Conservation (phyloP, 2,888 invertebrate species). For the Pterobdella sp. region DNA sequence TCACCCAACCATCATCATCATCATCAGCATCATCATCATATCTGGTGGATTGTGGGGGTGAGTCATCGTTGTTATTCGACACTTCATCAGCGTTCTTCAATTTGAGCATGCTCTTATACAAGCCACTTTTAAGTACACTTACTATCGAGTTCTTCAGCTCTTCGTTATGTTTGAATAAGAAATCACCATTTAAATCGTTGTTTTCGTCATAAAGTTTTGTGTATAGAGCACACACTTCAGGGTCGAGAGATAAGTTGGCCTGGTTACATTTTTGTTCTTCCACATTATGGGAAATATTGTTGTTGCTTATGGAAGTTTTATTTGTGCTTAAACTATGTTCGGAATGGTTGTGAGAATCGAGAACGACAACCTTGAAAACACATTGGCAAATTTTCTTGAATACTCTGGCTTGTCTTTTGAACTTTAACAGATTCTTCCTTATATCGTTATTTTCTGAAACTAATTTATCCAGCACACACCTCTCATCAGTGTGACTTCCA, state of each 20-base stretch:
- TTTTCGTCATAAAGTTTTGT: background rate
- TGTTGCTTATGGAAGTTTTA: background rate
- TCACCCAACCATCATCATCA: slow-evolving; percentile 23
- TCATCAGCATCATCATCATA: slow-evolving; percentile 4
- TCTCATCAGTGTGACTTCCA: background rate
- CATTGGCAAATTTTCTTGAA: slow-evolving; percentile 25
- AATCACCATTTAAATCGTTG: background rate
- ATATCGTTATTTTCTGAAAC: slow-evolving; percentile 5
- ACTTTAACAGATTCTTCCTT: slow-evolving; percentile 14
- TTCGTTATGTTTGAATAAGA: background rate
- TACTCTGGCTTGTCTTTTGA: slow-evolving; percentile 9
- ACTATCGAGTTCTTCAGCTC: background rate
- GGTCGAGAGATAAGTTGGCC: background rate
- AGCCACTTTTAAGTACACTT: slow-evolving; percentile 3
- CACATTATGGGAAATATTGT: background rate
- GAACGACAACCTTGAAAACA: slow-evolving; percentile 11
- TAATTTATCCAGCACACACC: background rate
- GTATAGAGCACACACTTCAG: background rate
- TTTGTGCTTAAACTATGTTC: background rate
- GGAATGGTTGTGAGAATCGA: background rate
- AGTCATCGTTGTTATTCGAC: background rate
- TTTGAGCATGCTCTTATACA: background rate
- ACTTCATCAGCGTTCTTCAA: background rate
- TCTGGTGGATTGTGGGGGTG: background rate
- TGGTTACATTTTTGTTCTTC: background rate